Percentiles rank a stretch among this genome's conserved stretches.
Evolutionary conservation across 1,140 invertebrate genomes (phyloP).

Genomic region (Lithobius niger): DNA sequence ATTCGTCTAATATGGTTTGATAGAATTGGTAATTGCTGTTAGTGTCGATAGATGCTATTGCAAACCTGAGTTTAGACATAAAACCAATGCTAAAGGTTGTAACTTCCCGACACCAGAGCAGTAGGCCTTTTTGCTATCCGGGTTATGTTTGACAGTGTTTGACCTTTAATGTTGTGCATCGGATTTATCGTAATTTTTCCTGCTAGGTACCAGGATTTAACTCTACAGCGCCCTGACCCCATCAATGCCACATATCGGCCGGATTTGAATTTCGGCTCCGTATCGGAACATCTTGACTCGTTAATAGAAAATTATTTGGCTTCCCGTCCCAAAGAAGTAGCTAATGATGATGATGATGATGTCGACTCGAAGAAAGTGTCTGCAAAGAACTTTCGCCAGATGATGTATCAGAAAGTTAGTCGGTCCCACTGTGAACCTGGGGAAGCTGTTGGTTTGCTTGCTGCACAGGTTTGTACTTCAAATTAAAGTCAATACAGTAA

Average conservation of each 20-base stretch:
- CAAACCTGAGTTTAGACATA: too few species aligned
- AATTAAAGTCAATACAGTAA: too few species aligned
- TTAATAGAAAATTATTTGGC: conserved; percentile 51
- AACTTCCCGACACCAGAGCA: too few species aligned
- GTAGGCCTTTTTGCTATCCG: too few species aligned
- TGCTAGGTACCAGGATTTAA: conserved; percentile 24
- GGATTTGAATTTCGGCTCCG: conserved; percentile 57
- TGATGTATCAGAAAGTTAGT: conserved; percentile 63
- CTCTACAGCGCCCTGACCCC: conserved; percentile 43
- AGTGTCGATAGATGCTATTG: too few species aligned
- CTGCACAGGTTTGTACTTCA: conserved; percentile 71
- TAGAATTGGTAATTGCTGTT: too few species aligned
- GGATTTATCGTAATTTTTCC: conserved; percentile 2
- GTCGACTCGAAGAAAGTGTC: conserved; percentile 26
- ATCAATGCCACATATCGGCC: conserved; percentile 50
- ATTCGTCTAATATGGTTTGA: too few species aligned
- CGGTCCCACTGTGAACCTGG: conserved; percentile 69
- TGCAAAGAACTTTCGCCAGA: conserved; percentile 40
- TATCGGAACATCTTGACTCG: conserved; percentile 56
- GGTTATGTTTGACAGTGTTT: too few species aligned
- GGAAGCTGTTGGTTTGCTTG: conserved; percentile 89
- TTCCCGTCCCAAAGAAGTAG: conserved; percentile 19
- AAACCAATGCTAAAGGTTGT: too few species aligned
- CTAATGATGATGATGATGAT: conserved; percentile 3
- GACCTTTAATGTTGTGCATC: too few species aligned